Percentiles rank a stretch among this genome's conserved stretches.
These are phyloP conservation scores for Chelonus formosanus DNA, from an alignment of 2,888 invertebrate genomes.

Conservation along the genomic window DNA sequence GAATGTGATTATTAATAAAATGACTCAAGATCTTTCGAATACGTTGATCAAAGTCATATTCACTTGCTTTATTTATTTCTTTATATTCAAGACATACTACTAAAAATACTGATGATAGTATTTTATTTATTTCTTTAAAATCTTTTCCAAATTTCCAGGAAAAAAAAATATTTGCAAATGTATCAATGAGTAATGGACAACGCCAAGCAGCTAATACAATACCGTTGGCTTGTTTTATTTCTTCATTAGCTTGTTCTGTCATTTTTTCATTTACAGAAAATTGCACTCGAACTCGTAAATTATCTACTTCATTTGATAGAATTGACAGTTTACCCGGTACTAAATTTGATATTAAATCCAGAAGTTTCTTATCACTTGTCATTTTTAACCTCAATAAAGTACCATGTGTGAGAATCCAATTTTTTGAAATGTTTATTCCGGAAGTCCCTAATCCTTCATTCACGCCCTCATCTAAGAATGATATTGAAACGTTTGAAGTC, in stretches of 20 bases:
- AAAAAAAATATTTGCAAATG: slow-evolving; percentile 67
- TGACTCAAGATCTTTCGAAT: slow-evolving; percentile 38
- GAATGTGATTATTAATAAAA: slow-evolving; percentile 36
- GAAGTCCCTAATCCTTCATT: slow-evolving; percentile 65
- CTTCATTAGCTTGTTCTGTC: slow-evolving; percentile 30
- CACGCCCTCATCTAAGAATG: slow-evolving; percentile 25
- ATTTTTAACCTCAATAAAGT: slow-evolving; percentile 67
- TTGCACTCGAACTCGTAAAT: slow-evolving; percentile 16
- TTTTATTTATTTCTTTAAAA: slow-evolving; percentile 64
- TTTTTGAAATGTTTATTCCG: slow-evolving; percentile 67
- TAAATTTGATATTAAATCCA: slow-evolving; percentile 37
- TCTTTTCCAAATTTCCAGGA: slow-evolving; percentile 68
- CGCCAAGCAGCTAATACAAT: slow-evolving; percentile 69
- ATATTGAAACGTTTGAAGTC: slow-evolving; percentile 34
- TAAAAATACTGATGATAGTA: slow-evolving; percentile 68
- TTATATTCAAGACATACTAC: slow-evolving; percentile 54
- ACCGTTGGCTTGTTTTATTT: slow-evolving; percentile 66
- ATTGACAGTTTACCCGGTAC: slow-evolving; percentile 40
- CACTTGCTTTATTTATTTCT: slow-evolving; percentile 13
- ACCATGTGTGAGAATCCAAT: slow-evolving; percentile 69
- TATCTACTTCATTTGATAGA: slow-evolving; percentile 24
- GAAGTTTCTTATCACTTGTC: slow-evolving; percentile 35
- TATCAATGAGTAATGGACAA: slow-evolving; percentile 67
- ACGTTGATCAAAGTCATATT: slow-evolving; percentile 18
- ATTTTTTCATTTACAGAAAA: neutral